phyloP scores from a whole-genome alignment of 2,888 invertebrate genomes.

The Morpho helenor region DNA sequence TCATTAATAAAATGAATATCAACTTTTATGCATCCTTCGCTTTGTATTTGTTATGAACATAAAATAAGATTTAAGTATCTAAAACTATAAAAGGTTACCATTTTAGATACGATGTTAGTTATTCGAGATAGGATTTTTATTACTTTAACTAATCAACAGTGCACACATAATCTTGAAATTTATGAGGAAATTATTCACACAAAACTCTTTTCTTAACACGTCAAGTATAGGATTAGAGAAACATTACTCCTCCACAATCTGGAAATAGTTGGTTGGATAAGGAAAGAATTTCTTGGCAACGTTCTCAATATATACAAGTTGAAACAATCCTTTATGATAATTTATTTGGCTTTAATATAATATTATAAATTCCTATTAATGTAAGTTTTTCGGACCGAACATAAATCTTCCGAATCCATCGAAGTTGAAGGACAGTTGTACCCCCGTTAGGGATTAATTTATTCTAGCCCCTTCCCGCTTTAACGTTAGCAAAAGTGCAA shows the following conservation, averaged over 20 bases:
- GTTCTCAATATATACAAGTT: neutral
- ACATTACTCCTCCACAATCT: neutral
- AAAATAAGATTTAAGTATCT: no score
- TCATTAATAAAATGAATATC: no score
- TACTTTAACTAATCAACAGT: no score
- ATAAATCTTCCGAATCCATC: slow-evolving; percentile 47
- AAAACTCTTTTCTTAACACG: neutral
- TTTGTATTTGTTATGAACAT: no score
- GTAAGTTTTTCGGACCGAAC: slow-evolving; percentile 21
- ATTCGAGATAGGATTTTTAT: no score
- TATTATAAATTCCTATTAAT: slow-evolving; percentile 9
- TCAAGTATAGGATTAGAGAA: slow-evolving; percentile 1
- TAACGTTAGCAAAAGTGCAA: slow-evolving; percentile 28
- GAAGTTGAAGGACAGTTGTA: slow-evolving; percentile 49
- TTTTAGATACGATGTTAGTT: no score
- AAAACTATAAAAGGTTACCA: no score
- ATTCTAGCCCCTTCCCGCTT: slow-evolving; percentile 45
- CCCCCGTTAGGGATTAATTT: slow-evolving; percentile 48
- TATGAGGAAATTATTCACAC: neutral
- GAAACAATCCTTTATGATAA: slow-evolving; percentile 1
- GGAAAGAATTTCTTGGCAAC: neutral
- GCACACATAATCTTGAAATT: neutral
- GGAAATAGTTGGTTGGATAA: neutral
- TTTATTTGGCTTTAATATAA: no score
- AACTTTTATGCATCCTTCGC: no score